These are phyloP conservation scores for Callocephalon fimbriatum DNA, from an alignment of 2,113 vertebrate species.

Conservation along the genomic window DNA sequence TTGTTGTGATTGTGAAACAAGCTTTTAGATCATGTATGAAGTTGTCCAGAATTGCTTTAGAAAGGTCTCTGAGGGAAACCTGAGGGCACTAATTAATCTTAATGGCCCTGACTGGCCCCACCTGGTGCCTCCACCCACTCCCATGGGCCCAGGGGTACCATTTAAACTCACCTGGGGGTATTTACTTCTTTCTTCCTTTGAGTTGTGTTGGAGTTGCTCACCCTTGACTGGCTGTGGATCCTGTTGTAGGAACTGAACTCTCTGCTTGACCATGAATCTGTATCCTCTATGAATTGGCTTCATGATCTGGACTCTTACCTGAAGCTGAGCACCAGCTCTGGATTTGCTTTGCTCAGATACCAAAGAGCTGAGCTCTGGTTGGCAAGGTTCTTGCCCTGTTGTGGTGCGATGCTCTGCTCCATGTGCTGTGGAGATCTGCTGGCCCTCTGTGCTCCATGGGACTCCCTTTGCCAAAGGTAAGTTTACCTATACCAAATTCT, in stretches of 20 bases:
- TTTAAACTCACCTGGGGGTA: accelerated
- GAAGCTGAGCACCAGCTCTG: background rate
- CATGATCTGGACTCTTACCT: accelerated
- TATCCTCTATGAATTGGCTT: accelerated
- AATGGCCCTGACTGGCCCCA: background rate
- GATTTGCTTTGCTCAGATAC: background rate
- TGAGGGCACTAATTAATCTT: background rate
- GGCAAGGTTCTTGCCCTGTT: background rate
- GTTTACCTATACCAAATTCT: accelerated
- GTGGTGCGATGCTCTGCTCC: background rate
- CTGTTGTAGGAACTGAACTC: accelerated
- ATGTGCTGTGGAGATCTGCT: accelerated
- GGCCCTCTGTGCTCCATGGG: background rate
- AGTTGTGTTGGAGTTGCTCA: accelerated
- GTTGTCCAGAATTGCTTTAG: background rate
- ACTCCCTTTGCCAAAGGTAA: background rate
- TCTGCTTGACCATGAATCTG: accelerated
- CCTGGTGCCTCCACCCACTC: background rate
- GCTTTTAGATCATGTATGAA: background rate
- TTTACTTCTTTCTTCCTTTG: accelerated
- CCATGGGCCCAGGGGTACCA: background rate
- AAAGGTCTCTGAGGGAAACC: background rate
- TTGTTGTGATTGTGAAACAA: background rate
- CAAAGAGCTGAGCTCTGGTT: background rate
- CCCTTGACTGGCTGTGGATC: accelerated